Evolutionary conservation across 2,888 invertebrate species (phyloP).

Genomic region (Ophion costatus): DNA sequence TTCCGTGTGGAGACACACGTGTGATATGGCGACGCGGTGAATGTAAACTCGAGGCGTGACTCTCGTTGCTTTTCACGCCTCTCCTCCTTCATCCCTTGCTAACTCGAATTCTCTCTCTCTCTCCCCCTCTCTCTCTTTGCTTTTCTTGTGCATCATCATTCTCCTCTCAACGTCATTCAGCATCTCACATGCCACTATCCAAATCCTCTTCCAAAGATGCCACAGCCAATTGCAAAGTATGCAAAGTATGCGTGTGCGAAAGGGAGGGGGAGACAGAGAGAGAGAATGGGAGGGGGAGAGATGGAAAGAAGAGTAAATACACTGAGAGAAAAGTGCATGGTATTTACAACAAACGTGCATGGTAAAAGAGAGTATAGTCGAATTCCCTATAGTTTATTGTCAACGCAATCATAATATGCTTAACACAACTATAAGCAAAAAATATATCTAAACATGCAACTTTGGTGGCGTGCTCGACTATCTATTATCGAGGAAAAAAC

Average conservation of each 20-base stretch:
- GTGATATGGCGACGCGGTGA: conserved; percentile 59
- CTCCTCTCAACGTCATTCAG: conserved; percentile 37
- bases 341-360: no score
- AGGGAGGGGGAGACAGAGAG: background rate
- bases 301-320: no score
- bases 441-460: no score
- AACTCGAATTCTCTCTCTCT: background rate
- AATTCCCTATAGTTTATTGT: no score
- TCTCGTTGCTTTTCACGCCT: conserved; percentile 26
- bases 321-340: no score
- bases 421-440: no score
- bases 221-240: conserved; percentile 40
- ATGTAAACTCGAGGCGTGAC: conserved; percentile 63
- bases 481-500: no score
- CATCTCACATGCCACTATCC: conserved; percentile 49
- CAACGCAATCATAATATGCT: no score
- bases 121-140: background rate
- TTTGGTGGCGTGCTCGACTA: no score
- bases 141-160: conserved; percentile 19
- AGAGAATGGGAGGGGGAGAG: background rate
- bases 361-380: no score
- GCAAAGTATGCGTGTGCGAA: background rate
- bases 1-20: conserved; percentile 46
- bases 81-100: background rate
- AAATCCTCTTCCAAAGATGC: conserved; percentile 59